phyloP scores from a whole-genome alignment of 2,888 invertebrate species.

The Xanthorhoe designata region DNA sequence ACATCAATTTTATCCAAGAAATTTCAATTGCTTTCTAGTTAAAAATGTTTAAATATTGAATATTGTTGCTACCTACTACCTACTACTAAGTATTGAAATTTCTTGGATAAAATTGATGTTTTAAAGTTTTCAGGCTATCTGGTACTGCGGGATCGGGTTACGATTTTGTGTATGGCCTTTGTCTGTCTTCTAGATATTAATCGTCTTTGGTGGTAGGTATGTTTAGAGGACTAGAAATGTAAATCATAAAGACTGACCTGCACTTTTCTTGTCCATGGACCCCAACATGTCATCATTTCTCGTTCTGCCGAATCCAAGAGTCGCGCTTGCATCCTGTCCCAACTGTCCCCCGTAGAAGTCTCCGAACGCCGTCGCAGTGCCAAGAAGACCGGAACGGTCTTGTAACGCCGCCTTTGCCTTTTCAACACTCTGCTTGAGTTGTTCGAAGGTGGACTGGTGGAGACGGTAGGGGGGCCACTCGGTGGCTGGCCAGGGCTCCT shows the following conservation, averaged over 20 bases:
- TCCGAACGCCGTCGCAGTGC: conserved; percentile 90
- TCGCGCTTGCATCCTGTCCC: conserved; percentile 69
- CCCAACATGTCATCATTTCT: conserved; percentile 80
- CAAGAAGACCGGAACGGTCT: conserved; percentile 88
- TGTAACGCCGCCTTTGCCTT: conserved; percentile 95
- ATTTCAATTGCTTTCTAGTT: too few relatives aligned
- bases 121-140: too few relatives aligned
- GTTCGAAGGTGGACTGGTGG: conserved; percentile 95
- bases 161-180: too few relatives aligned
- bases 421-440: conserved; percentile 95
- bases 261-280: conserved; percentile 75
- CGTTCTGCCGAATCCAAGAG: conserved; percentile 72
- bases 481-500: conserved; percentile 86
- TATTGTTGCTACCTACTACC: too few relatives aligned
- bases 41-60: too few relatives aligned
- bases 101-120: too few relatives aligned
- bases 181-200: too few relatives aligned
- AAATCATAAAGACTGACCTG: conserved; percentile 65
- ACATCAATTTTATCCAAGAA: too few relatives aligned
- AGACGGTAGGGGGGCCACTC: conserved; percentile 93
- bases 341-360: conserved; percentile 86
- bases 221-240: neutral
- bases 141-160: too few relatives aligned
- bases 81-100: too few relatives aligned
- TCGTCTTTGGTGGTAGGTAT: too few relatives aligned